A percentile compares a stretch with the other conserved stretches of the same genome.
These are phyloP conservation scores for Fregetta grallaria DNA, from an alignment of 2,113 vertebrate genomes.

Conservation along the genomic window DNA sequence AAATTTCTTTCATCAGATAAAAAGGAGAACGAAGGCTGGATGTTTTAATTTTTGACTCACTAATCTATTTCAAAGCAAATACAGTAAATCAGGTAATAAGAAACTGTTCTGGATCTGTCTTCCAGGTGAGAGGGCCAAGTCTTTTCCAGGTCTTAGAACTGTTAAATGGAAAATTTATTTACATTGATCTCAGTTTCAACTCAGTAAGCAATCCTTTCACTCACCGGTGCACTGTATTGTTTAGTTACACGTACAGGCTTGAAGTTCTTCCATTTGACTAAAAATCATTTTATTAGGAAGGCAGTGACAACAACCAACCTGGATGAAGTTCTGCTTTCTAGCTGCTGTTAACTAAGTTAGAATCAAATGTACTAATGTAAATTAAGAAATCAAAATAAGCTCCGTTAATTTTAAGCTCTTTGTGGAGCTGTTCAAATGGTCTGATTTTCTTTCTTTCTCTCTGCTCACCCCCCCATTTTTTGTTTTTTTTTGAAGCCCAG, in stretches of 20 bases:
- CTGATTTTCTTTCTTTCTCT: neutral
- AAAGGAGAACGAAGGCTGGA: neutral
- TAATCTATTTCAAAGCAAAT: neutral
- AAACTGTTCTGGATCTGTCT: neutral
- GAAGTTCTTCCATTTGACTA: neutral
- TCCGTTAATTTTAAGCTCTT: conserved; percentile 33
- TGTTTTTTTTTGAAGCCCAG: neutral
- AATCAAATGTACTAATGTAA: conserved; percentile 58
- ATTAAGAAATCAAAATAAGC: conserved; percentile 58
- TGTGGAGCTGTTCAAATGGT: conserved; percentile 26
- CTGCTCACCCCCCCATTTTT: rapidly evolving
- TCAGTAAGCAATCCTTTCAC: neutral
- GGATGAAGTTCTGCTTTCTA: conserved; percentile 25
- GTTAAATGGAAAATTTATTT: neutral
- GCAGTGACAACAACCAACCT: conserved; percentile 12
- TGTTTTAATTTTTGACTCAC: neutral
- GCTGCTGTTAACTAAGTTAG: conserved; percentile 35
- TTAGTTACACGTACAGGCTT: neutral
- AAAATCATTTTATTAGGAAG: neutral
- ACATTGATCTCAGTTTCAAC: neutral
- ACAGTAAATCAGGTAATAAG: neutral
- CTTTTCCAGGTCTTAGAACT: neutral
- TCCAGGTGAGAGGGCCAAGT: neutral
- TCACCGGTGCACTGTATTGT: neutral
- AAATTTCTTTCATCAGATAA: conserved; percentile 3